Evolutionary conservation across 2,888 invertebrate species (phyloP), one percentile per base, ranked within the genome.

Genomic region (Conops quadrifasciatus): DNA sequence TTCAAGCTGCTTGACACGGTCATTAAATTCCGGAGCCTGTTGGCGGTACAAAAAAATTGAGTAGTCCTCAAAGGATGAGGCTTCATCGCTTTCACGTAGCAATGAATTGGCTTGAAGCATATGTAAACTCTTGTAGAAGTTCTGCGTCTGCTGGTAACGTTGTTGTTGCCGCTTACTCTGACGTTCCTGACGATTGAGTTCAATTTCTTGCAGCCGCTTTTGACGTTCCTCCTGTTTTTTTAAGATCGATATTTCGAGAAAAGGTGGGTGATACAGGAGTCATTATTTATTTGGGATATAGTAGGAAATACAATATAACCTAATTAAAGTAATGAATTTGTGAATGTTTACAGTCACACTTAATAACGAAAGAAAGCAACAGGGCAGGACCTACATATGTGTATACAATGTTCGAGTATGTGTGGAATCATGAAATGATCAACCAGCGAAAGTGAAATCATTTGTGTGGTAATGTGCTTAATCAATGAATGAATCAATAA

Each of bases 21-120:
- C 94, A 86, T 91, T 91, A 87, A 95, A 95, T 82, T 93, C 90
- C 9, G 93, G 93, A 19, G 95, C 94, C 71, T 91, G 92, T 85
- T 94, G 94, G 67, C 95, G 89, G 86, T 95, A 95, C 81, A 94
- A 89, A 86, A 93, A 94, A 80, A 95, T 89, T 30, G 94, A 93
- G 87, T 94, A 94, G 87, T 94, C 92, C 86, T 94, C 93, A 81
- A 94, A 90, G 47, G 80, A 78, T 75, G 87, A 86, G 69, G 87
- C 87, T 3, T 88, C 88, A 43, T 91, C 88, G 36, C 91, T 89
- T 76, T 89, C 86, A 73, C 91, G 89, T 71, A 86, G 74, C 28
- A 85, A 79, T 63, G 91, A 91, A 83, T 94, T 94, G 2, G 92
- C 90, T 79, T 93, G 93, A 79, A 95, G 86, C 92, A 95, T 92